phyloP scores from a whole-genome alignment of 2,113 vertebrate genomes.

The Stigmatopora nigra region DNA sequence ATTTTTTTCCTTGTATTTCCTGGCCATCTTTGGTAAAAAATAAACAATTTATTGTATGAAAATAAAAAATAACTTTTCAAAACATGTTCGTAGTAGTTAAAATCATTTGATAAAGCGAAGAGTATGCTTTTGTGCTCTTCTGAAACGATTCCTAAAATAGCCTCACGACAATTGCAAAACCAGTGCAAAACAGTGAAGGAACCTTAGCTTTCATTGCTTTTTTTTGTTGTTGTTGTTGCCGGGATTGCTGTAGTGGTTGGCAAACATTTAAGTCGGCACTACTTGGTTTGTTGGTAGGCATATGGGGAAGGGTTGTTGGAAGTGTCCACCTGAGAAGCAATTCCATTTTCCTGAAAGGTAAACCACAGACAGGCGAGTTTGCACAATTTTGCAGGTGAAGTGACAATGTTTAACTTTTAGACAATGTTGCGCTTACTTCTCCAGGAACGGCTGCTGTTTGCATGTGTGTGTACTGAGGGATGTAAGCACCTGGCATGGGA shows the following conservation, averaged over 20 bases:
- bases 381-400: background rate
- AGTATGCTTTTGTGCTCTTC: conserved; percentile 80
- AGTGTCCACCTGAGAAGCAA: conserved; percentile 87
- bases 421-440: conserved; percentile 71
- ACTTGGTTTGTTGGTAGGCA: conserved; percentile 94
- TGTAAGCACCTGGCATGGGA: conserved; percentile 91
- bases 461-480: conserved; percentile 90
- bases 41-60: conserved; percentile 81
- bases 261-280: conserved; percentile 79
- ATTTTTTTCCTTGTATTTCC: conserved; percentile 76
- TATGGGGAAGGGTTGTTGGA: conserved; percentile 91
- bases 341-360: conserved; percentile 82
- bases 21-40: conserved; percentile 86
- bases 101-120: conserved; percentile 82
- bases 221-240: conserved; percentile 70
- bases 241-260: conserved; percentile 87
- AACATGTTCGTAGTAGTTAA: conserved; percentile 67
- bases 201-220: conserved; percentile 83
- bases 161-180: conserved; percentile 89
- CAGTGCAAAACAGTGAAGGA: conserved; percentile 92
- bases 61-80: conserved; percentile 96
- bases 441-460: conserved; percentile 81
- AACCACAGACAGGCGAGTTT: background rate
- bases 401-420: background rate
- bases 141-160: conserved; percentile 95